These are phyloP conservation scores for Cyclura pinguis DNA, from an alignment of 2,797 vertebrate genomes.

Conservation along the genomic window DNA sequence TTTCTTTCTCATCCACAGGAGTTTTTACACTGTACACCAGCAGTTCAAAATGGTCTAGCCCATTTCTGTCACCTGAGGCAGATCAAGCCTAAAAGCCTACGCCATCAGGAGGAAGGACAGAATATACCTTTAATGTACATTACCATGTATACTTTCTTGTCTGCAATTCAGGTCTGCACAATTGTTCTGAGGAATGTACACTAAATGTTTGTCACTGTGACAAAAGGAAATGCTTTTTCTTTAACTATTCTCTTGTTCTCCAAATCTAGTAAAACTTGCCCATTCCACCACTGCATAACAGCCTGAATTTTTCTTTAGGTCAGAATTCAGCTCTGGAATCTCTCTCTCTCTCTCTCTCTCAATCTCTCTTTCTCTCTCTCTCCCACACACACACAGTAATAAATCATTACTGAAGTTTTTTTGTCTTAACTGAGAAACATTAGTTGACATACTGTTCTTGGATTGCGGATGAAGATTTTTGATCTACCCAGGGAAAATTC, in stretches of 20 bases:
- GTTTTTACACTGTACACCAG: not conserved
- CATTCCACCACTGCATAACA: not conserved
- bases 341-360: too few relatives aligned
- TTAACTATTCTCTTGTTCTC: not conserved
- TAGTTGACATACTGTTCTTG: slow-evolving; percentile 89
- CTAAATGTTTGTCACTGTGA: not conserved
- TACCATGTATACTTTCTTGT: not conserved
- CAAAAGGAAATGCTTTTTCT: not conserved
- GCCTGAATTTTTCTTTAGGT: not conserved
- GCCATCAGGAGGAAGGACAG: not conserved
- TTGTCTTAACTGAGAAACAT: slow-evolving; percentile 32
- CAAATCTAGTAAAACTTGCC: not conserved
- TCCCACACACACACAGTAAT: too few relatives aligned
- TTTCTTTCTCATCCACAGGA: not conserved
- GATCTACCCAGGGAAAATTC: slow-evolving; percentile 95
- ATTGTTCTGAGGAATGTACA: not conserved
- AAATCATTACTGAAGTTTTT: slow-evolving; percentile 2
- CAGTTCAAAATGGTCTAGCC: not conserved
- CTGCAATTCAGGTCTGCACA: not conserved
- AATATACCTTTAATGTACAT: not conserved
- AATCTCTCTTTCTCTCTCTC: too few relatives aligned
- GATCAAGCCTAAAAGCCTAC: not conserved
- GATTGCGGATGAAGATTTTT: slow-evolving; percentile 99
- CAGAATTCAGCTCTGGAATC: not conserved
- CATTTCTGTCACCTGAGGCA: not conserved